phyloP scores from a whole-genome alignment of 2,113 vertebrate species.

The Megalops atlanticus region DNA sequence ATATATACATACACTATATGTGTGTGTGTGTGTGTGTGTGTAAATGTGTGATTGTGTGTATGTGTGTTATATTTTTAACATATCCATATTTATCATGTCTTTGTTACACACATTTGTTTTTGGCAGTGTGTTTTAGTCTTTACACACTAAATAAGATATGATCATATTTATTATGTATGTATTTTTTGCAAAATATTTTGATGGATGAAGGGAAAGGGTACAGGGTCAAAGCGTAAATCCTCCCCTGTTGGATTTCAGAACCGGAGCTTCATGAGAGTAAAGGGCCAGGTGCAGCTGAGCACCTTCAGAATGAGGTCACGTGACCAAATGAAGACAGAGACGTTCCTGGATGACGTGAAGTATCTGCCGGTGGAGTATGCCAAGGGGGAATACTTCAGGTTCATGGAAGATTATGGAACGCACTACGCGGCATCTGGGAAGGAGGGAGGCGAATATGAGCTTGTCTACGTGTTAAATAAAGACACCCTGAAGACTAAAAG shows the following conservation, averaged over 20 bases:
- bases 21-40: too few species aligned
- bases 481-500: constrained; percentile 58
- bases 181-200: too few species aligned
- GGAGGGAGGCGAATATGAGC: constrained; percentile 83
- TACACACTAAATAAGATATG: too few species aligned
- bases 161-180: too few species aligned
- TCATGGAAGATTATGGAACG: constrained; percentile 89
- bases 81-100: too few species aligned
- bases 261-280: constrained; percentile 70
- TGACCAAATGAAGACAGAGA: constrained; percentile 60
- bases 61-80: too few species aligned
- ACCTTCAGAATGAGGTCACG: constrained; percentile 78
- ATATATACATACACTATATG: too few species aligned
- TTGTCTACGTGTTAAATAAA: constrained; percentile 83
- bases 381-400: constrained; percentile 85
- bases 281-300: constrained; percentile 78
- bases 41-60: too few species aligned
- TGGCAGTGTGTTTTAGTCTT: too few species aligned
- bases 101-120: too few species aligned
- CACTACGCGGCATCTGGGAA: constrained; percentile 82
- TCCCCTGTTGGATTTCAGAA: constrained; percentile 42
- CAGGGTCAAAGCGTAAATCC: not conserved
- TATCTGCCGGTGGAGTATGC: constrained; percentile 78
- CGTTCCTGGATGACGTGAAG: constrained; percentile 76
- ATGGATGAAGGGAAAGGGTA: not conserved